Base-by-base conservation (phyloP, 2,888 invertebrate species). In the Scaptomyza reducta region DNA sequence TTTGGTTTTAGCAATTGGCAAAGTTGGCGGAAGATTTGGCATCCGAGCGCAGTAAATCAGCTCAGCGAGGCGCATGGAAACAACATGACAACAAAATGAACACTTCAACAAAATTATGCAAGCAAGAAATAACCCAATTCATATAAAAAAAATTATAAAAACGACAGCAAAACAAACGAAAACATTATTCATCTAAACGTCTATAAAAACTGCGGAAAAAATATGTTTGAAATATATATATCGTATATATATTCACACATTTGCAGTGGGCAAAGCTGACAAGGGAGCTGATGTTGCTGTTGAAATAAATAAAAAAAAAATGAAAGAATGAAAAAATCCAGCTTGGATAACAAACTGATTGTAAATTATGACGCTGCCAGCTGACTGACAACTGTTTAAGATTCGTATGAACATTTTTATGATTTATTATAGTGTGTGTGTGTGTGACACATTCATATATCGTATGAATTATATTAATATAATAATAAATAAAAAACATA, bases 61-160 rank as follows among this genome's bases (percentile, higher is more conserved):
- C 73, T 80, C 70, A 53, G 57, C 64, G 59, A 57, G 70, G 67
- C 87, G 87, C 87, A 77, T 87, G 69, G 81, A 77, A 84, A 88
- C 84, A 87, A 87, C 87, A 76, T 88, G 88, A 87, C 81, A 85
- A 85, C 87, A 84, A 85, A 85, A 88, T 87, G 87, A 88, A 70
- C 85, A 77, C 77, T 84, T 83, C 87, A 83, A 79, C 88, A 69
- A 86, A 75, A 82, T 74, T 80, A 61, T 69, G 70, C 70, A 60
- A 59, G 22, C 77, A 77, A 73, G 67, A 83, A 83, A 86, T 69
- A 83, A 79, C 68, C 51, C 66, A 69, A 68, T n/a, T n/a, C n/a
- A 67, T 61, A 46, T 44, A 6, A 63, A 55, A 51, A 63, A 61
- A 54, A 70, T 55, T 44, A 63, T 54, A 77, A 67, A 71, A 73